phyloP scores from a whole-genome alignment of 2,888 invertebrate species.

The Latrodectus hesperus region DNA sequence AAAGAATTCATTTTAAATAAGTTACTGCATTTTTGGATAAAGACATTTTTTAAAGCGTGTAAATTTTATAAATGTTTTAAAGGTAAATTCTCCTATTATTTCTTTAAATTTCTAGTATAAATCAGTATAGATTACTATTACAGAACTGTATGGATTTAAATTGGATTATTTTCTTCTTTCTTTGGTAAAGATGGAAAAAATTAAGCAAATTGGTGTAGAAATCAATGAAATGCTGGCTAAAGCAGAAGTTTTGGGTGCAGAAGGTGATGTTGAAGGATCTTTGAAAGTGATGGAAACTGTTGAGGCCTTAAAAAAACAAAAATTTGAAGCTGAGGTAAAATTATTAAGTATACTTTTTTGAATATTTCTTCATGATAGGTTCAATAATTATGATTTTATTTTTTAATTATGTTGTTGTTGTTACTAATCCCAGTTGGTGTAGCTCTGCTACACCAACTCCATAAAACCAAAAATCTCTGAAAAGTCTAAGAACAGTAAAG shows the following conservation, averaged over 20 bases:
- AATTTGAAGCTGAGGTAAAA: constrained; percentile 88
- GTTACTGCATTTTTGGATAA: no score
- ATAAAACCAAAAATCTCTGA: no score
- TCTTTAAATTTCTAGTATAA: no score
- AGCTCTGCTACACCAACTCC: no score
- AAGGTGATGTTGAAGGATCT: constrained; percentile 97
- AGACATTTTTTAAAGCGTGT: no score
- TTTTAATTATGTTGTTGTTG: not conserved
- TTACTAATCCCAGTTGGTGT: no score
- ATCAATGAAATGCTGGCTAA: constrained; percentile 96
- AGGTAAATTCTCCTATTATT: no score
- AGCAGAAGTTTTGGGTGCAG: constrained; percentile 94
- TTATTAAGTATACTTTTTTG: not conserved
- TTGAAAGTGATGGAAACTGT: constrained; percentile 98
- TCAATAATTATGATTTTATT: not conserved
- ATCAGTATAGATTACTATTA: no score
- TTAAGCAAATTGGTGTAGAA: constrained; percentile 95
- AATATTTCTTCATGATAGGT: not conserved
- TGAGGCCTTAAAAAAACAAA: constrained; percentile 93
- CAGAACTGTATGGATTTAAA: not conserved
- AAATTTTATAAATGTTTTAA: no score
- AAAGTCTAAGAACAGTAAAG: no score
- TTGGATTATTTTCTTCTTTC: not conserved
- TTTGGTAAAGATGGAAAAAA: constrained; percentile 83
- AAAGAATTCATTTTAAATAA: no score